phyloP scores from a whole-genome alignment of 2,113 vertebrate species.

The Peromyscus polionotus region DNA sequence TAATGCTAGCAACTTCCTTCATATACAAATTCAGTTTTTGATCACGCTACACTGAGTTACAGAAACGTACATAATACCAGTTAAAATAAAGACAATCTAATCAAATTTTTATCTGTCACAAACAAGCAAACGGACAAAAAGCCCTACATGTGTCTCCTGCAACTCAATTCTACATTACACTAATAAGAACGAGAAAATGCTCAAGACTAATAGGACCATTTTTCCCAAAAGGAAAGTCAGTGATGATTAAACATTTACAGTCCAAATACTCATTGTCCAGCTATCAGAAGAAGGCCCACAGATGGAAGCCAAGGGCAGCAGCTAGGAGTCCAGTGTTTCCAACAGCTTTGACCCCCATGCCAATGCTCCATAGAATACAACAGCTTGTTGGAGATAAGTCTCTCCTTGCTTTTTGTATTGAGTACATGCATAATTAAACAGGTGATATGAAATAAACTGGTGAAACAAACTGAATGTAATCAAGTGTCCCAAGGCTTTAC shows the following conservation, averaged over 20 bases:
- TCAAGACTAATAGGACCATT: not conserved
- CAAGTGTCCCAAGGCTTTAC: not conserved
- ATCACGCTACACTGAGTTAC: not conserved
- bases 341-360: not conserved
- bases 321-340: not conserved
- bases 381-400: not conserved
- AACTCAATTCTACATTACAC: not conserved
- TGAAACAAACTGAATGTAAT: constrained; percentile 30
- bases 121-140: not conserved
- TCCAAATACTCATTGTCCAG: constrained; percentile 4
- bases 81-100: constrained; percentile 4
- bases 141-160: not conserved
- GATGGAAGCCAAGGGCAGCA: not conserved
- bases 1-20: not conserved
- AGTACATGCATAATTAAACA: not conserved
- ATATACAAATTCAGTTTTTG: not conserved
- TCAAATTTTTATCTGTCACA: constrained; percentile 33
- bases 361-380: not conserved
- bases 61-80: not conserved
- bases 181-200: not conserved
- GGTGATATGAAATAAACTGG: not conserved
- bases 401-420: not conserved
- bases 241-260: not conserved
- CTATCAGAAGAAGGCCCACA: not conserved
- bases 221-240: constrained; percentile 10